Base-by-base conservation (phyloP, 2,888 invertebrate genomes). In the Alitta virens region DNA sequence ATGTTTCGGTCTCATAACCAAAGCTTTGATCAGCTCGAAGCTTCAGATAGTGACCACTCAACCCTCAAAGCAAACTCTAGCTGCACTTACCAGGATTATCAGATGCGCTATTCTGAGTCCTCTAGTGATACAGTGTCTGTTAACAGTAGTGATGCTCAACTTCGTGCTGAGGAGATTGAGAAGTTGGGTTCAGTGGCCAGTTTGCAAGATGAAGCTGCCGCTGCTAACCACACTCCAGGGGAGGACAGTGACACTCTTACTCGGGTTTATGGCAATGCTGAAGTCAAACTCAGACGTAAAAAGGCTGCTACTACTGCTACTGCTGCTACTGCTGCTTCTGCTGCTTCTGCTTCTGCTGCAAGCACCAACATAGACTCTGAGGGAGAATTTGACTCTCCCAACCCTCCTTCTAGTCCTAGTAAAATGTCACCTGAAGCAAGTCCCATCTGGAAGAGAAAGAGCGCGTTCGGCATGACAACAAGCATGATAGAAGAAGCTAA, bases 391-490 rank as follows among this genome's bases (percentile, higher is more conserved):
- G 33, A 33, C 33, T 33, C 33, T 33, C 33, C 33, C 33, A 5
- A 5, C 12, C 33, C 33, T 33, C 33, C 33, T 33, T 33, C 33
- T 33, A 46, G 46, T 46, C 46, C 46, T 7, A 91, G 91, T 54
- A 49, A 68, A 66, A 67, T 56, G 61, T 56, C 55, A 5, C 75
- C 78, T 1, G 75, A 81, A 58, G 78, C 80, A 21, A 82, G 83
- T 7, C 83, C 84, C 0, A 81, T 83, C 49, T 84, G 84, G 83
- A 84, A 83, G 74, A 76, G 83, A 38, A 83, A 83, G 74, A 78
- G 76, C 60, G 51, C 65, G 64, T 42, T 62, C 25, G 60, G 54
- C 9, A 46, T 56, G 38, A 56, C 27, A 18, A 50, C 58, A 3
- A 26, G n/a, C 27, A 55, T 23, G 16, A 3, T 12, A 18, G 67